phyloP scores from a whole-genome alignment of 2,113 vertebrate species.

The Picathartes gymnocephalus region DNA sequence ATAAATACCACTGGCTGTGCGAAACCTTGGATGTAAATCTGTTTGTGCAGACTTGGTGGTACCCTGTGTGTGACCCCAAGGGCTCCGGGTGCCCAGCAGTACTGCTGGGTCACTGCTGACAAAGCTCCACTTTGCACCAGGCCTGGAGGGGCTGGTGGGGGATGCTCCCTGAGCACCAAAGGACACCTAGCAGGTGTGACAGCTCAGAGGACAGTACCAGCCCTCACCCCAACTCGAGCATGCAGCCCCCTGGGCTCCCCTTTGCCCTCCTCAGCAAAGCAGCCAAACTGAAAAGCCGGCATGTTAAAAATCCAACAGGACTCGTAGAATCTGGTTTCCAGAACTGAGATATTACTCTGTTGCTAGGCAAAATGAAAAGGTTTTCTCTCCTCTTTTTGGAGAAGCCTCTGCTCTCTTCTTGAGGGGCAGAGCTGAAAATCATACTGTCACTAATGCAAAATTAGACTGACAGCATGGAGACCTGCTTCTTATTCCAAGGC shows the following conservation, averaged over 20 bases:
- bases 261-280: rapidly evolving
- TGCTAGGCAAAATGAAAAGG: conserved; percentile 19
- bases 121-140: not conserved
- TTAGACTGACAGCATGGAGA: conserved; percentile 25
- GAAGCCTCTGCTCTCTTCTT: conserved; percentile 22
- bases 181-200: not conserved
- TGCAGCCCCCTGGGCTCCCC: rapidly evolving
- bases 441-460: conserved; percentile 22
- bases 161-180: rapidly evolving
- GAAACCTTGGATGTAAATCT: not conserved
- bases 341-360: not conserved
- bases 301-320: not conserved
- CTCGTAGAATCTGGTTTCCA: not conserved
- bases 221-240: not conserved
- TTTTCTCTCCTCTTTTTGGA: not conserved
- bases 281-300: not conserved
- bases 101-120: not conserved
- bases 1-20: not conserved
- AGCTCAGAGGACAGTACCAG: not conserved
- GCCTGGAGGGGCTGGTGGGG: rapidly evolving
- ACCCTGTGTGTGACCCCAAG: not conserved
- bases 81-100: not conserved
- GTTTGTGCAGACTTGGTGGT: not conserved
- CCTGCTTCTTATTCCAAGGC: conserved; percentile 36
- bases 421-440: conserved; percentile 38